Base-by-base conservation (phyloP, 1,140 invertebrate species). In the Drosophila cardini region DNA sequence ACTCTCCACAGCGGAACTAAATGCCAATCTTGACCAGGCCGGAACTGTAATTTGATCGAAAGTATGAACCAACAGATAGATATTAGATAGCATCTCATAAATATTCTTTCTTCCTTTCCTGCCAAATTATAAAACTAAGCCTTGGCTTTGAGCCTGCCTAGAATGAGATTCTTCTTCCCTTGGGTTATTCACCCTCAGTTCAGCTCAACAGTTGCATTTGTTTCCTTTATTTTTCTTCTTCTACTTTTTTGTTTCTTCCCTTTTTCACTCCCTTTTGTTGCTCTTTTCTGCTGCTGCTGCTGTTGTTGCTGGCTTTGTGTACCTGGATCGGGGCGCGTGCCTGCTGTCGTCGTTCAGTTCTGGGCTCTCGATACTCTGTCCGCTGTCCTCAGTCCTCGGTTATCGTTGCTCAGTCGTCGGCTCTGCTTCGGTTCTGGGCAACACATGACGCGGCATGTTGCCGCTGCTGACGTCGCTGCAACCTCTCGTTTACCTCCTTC, bases 21-120 rank as follows among this genome's bases (percentile, higher is more conserved):
- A 84, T 71, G 63, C 83, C 79, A 89, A 89, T 86, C 84, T 82
- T 82, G 79, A 79, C 75, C 67, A 62, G 2, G 69, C 69, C 82
- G 86, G 86, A 90, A 90, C 86, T 90, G 86, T 87, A 90, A 90
- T 90, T 90, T 90, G 86, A 90, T 86, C 81, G 81, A 90, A 72
- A 45, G 43, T 26, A 26, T 26, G 21, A 62, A 34, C 52, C 53
- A 42, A 16, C 50, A 32, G 67, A 62, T 58, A 75, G 80, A 85
- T 89, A 89, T 89, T 89, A 89, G 85, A 85, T 84, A 71, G 62
- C 74, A 90, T 89, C 64, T 73, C 64, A 40, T 53, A 45, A 46
- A 48, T 53, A 7, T 53, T 55, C 77, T 82, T 85, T 85, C 80
- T 83, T 87, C 79, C 86, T 82, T 83, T 87, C 79, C 86, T 82